A percentile compares a stretch with the other conserved stretches of the same genome.
Evolutionary conservation across 37 sponge, comb jelly and placozoan genomes (phyloP).

Genomic region (Crambe crambe): DNA sequence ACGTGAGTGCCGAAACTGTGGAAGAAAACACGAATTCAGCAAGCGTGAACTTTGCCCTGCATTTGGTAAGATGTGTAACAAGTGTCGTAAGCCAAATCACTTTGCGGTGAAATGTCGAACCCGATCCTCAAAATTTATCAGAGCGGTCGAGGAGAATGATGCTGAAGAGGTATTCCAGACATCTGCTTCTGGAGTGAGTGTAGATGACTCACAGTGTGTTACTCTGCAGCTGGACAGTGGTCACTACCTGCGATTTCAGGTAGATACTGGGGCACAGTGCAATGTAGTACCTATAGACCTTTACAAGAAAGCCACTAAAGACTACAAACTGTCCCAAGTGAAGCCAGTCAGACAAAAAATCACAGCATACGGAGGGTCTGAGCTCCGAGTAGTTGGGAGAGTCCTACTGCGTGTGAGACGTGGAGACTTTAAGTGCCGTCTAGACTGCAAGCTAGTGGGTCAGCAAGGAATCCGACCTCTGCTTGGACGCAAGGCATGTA

Average conservation of each 20-base stretch:
- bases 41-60: conserved; percentile 58
- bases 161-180: conserved; percentile 18
- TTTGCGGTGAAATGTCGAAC: conserved; percentile 40
- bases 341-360: not conserved
- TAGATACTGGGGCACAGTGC: conserved; percentile 50
- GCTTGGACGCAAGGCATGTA: conserved; percentile 35
- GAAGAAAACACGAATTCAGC: conserved; percentile 23
- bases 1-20: conserved; percentile 39
- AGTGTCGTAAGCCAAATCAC: conserved; percentile 60
- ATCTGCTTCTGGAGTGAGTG: not conserved
- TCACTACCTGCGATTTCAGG: conserved; percentile 36
- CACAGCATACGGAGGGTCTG: conserved; percentile 30
- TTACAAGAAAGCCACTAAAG: conserved; percentile 21
- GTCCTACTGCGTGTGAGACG: conserved; percentile 9
- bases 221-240: conserved; percentile 36
- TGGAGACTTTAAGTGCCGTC: not conserved
- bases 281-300: conserved; percentile 36
- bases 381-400: conserved; percentile 34
- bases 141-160: conserved; percentile 10
- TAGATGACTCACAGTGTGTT: conserved; percentile 49
- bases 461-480: conserved; percentile 14
- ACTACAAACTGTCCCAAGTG: not conserved
- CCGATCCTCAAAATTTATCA: not conserved
- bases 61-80: conserved; percentile 52
- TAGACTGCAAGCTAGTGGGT: conserved; percentile 39